Base-by-base conservation (phyloP, 2,888 invertebrate species). In the Dynastes maya region DNA sequence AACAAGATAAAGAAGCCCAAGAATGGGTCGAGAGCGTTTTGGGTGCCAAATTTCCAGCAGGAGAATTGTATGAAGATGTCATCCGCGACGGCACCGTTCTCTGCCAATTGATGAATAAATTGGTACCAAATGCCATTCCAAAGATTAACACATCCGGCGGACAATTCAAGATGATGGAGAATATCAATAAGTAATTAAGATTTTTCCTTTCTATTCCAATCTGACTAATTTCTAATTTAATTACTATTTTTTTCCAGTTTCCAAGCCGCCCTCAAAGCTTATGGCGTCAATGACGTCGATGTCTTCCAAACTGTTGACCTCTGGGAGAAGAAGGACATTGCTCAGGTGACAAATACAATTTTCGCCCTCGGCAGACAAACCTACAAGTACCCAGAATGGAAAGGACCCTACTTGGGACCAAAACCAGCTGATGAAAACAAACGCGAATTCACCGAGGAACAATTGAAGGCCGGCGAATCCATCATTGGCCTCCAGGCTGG, bases 141-240 rank as follows among this genome's bases (percentile, higher is more conserved):
- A 98, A 98, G 90, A 94, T 99, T 90, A 98, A 99, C 92, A 93
- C 94, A 84, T 93, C 94, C 68, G 98, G 98, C 84, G 98, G 98
- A 88, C 98, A 98, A 88, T 99, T 99, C 94, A 99, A 98, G 89
- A 95, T 99, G 94, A 99, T 99, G 99, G 99, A 99, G 90, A 99
- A 99, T 92, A 97, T 99, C 89, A 97, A 96, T 90, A 92, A 94
- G 95, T 98, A 88, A 92, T 93, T 90, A 51, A 45, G 51, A 27
- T 49, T 40, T 22, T 70, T 67, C 49, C 22, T 27, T 27, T n/a
- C 11, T 61, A 11, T 70, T 88, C 86, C 80, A 68, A 51, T n/a
- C 9, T 5, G 32, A 37, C 3, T 63, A 22, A 45, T 63, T 49
- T 32, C 13, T 45, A 63, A 64, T 16, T 22, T 64, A 8, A 64